Evolutionary conservation across 2,797 vertebrate species (phyloP).

Genomic region (Macropus fuliginosus): DNA sequence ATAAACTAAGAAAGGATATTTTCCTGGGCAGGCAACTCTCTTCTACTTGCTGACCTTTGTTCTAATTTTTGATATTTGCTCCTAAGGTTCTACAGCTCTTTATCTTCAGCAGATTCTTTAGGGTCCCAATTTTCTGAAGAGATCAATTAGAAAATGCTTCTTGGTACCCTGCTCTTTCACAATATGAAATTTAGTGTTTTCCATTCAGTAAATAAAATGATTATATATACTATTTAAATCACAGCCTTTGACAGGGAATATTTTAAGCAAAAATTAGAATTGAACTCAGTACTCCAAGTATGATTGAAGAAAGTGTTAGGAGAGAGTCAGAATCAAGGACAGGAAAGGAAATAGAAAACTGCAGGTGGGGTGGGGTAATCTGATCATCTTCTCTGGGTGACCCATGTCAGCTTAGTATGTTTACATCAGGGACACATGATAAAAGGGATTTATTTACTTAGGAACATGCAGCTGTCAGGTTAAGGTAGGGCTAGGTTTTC

Average conservation of each 20-base stretch:
- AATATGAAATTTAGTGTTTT: neutral
- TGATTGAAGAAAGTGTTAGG: neutral
- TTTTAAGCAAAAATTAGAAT: neutral
- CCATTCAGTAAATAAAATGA: neutral
- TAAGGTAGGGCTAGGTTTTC: neutral
- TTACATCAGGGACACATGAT: conserved; percentile 73
- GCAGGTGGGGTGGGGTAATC: neutral
- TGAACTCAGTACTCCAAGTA: neutral
- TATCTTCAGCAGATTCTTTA: neutral
- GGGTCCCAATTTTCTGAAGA: neutral
- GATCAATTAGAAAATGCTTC: conserved; percentile 75
- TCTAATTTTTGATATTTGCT: neutral
- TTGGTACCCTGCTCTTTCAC: conserved; percentile 53
- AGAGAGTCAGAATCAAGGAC: neutral
- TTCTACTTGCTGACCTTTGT: neutral
- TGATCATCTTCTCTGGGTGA: neutral
- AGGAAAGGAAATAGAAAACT: neutral
- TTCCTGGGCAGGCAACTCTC: neutral
- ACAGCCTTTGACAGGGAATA: neutral
- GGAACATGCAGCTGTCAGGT: conserved; percentile 56
- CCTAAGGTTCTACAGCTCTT: neutral
- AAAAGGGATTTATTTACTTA: conserved; percentile 49
- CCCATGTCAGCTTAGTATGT: neutral
- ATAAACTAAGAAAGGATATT: neutral
- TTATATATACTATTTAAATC: neutral